These are phyloP conservation scores for Volucella bombylans DNA, from an alignment of 2,888 invertebrate species.

Conservation along the genomic window DNA sequence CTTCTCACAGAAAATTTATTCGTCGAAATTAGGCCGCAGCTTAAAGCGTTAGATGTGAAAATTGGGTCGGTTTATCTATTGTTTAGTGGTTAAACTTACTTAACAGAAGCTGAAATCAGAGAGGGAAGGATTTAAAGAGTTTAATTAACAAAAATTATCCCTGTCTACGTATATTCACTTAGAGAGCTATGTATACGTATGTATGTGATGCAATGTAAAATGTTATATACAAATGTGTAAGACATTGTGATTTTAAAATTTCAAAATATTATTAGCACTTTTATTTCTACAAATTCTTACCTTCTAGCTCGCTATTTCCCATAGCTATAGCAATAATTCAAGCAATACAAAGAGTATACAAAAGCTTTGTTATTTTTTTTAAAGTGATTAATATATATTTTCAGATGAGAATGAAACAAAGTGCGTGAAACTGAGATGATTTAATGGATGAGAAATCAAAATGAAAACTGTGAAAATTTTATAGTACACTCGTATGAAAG, in stretches of 20 bases:
- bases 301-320: constrained; percentile 78
- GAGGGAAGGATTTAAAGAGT: too few relatives aligned
- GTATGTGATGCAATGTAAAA: neutral
- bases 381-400: constrained; percentile 46
- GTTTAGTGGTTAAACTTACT: too few relatives aligned
- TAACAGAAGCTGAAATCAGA: too few relatives aligned
- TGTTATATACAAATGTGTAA: constrained; percentile 38
- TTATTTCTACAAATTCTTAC: constrained; percentile 74
- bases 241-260: constrained; percentile 1
- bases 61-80: too few relatives aligned
- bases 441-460: neutral
- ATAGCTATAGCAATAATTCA: constrained; percentile 74
- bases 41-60: too few relatives aligned
- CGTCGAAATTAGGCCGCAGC: too few relatives aligned
- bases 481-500: neutral
- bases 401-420: constrained; percentile 12
- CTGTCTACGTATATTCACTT: too few relatives aligned
- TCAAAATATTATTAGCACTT: neutral
- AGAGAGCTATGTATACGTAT: too few relatives aligned
- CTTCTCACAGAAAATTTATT: too few relatives aligned
- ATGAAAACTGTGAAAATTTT: neutral
- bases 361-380: constrained; percentile 70
- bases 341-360: constrained; percentile 74
- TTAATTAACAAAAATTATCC: too few relatives aligned
- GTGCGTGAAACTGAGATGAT: constrained; percentile 4